Percentiles rank a stretch among this genome's conserved stretches.
Conservation (phyloP, 2,888 invertebrate species). For the Lithosia quadra region DNA sequence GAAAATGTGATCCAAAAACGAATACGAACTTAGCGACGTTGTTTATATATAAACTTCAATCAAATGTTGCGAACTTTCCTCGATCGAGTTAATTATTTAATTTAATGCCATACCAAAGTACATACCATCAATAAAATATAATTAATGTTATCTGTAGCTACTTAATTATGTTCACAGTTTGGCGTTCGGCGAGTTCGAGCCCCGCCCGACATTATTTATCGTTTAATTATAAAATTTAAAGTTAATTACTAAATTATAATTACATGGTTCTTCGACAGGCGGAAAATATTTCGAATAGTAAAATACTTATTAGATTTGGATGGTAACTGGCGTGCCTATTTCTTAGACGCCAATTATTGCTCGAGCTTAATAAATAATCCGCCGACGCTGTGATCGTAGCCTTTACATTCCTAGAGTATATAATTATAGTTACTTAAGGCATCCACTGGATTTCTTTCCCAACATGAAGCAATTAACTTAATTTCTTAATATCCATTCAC, state of each 20-base stretch:
- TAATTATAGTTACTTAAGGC: not conserved
- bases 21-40: no score
- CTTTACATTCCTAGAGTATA: not conserved
- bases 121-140: not conserved
- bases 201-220: not conserved
- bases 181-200: not conserved
- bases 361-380: not conserved
- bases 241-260: not conserved
- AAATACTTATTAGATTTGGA: constrained; percentile 1
- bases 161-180: not conserved
- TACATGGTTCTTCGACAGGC: not conserved
- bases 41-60: no score
- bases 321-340: not conserved
- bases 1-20: no score
- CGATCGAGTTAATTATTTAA: not conserved
- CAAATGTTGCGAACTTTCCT: not conserved
- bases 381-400: not conserved
- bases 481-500: not conserved
- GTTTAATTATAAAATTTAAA: constrained; percentile 7
- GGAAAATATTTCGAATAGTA: not conserved
- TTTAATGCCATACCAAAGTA: not conserved
- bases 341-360: not conserved
- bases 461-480: not conserved
- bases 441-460: not conserved
- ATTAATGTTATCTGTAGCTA: not conserved